Evolutionary conservation across 2,113 vertebrate genomes (phyloP).

Genomic region (Archocentrus centrarchus): DNA sequence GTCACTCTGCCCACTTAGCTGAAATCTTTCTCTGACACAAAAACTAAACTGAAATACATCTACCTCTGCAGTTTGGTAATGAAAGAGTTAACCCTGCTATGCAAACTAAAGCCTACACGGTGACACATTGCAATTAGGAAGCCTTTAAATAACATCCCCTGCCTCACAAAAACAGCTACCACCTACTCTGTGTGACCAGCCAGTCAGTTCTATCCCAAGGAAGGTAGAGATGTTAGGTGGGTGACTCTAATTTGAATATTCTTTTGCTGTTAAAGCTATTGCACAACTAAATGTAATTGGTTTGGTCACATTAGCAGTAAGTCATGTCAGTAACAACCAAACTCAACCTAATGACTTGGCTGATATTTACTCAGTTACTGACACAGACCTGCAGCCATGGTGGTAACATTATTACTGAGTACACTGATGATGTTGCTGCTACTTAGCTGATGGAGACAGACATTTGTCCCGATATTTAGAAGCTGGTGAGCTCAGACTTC

Average conservation of each 20-base stretch:
- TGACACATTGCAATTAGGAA: not conserved
- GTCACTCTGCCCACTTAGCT: not conserved
- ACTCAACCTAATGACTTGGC: not conserved
- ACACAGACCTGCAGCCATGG: too few relatives aligned
- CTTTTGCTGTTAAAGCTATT: not conserved
- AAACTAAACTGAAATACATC: not conserved
- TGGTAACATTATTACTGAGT: not conserved
- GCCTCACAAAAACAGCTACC: not conserved
- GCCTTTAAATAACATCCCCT: not conserved
- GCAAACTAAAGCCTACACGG: not conserved
- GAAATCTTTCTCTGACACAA: not conserved
- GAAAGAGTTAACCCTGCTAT: not conserved
- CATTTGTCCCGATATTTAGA: too few relatives aligned
- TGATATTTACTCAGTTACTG: not conserved
- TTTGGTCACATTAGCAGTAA: not conserved
- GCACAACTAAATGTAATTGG: not conserved
- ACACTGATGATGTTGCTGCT: not conserved
- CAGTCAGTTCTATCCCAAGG: not conserved
- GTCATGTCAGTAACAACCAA: not conserved
- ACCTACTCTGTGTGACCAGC: not conserved
- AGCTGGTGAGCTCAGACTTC: not conserved
- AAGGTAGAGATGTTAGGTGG: not conserved
- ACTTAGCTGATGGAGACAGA: not conserved
- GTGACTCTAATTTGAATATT: not conserved
- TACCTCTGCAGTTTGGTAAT: not conserved